phyloP scores from a whole-genome alignment of 2,113 vertebrate genomes.

The Mastomys coucha region DNA sequence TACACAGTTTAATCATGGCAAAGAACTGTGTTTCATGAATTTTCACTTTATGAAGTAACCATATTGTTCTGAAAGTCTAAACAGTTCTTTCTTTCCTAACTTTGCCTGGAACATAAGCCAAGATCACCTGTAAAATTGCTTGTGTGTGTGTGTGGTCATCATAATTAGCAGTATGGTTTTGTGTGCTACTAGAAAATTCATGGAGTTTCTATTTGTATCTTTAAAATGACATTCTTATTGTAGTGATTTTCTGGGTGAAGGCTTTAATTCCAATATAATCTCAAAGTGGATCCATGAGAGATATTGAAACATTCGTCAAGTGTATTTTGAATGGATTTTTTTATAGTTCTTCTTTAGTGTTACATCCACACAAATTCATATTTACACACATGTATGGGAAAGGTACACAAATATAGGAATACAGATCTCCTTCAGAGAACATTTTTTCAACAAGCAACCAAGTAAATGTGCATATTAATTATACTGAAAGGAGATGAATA shows the following conservation, averaged over 20 bases:
- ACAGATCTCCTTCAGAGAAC: neutral
- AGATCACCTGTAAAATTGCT: neutral
- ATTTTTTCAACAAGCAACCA: neutral
- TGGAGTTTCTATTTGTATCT: neutral
- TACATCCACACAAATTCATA: neutral
- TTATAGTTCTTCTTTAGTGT: neutral
- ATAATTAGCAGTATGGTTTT: neutral
- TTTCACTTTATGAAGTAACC: neutral
- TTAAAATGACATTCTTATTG: neutral
- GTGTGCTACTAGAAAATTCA: neutral
- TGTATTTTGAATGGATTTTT: neutral
- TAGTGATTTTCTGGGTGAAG: neutral
- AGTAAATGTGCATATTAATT: neutral
- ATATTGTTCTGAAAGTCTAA: constrained; percentile 28
- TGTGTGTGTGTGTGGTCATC: neutral
- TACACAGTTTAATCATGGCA: constrained; percentile 17
- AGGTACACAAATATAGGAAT: neutral
- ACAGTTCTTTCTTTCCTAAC: neutral
- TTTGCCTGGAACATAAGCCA: neutral
- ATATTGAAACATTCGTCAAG: neutral
- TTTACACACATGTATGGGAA: neutral
- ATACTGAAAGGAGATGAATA: constrained; percentile 41
- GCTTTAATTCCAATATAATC: constrained; percentile 42
- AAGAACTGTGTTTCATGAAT: constrained; percentile 27
- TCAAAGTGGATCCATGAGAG: constrained; percentile 7